These are phyloP conservation scores for Caerostris darwini DNA, from an alignment of 1,140 invertebrate genomes.

Conservation along the genomic window DNA sequence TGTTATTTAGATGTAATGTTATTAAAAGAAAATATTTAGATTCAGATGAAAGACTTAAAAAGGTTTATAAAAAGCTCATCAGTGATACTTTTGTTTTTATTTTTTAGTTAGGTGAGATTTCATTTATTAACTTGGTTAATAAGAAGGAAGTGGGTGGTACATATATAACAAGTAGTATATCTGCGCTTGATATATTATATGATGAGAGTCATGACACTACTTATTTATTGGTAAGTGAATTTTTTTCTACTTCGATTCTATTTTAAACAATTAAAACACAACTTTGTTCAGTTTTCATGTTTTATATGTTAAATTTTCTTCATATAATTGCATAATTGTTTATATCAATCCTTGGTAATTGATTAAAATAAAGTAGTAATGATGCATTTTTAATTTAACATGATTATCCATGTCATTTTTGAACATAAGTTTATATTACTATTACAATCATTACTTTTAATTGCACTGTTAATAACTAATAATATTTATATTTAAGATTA, in stretches of 20 bases:
- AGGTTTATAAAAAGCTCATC: not conserved
- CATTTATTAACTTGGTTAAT: constrained; percentile 87
- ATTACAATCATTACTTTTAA: not conserved
- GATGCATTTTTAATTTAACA: too few relatives aligned
- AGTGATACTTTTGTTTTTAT: not conserved
- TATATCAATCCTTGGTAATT: too few relatives aligned
- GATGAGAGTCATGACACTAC: constrained; percentile 87
- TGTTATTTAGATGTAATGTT: too few relatives aligned
- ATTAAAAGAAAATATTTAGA: too few relatives aligned
- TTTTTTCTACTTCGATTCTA: not conserved
- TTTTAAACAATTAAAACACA: too few relatives aligned
- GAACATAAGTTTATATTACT: not conserved
- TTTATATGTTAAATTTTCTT: too few relatives aligned
- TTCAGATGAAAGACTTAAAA: not conserved
- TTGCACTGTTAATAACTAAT: too few relatives aligned
- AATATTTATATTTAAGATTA: constrained; percentile 84
- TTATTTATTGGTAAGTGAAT: constrained; percentile 85
- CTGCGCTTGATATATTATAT: constrained; percentile 86
- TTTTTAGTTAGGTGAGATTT: constrained; percentile 85
- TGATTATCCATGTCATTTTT: not conserved
- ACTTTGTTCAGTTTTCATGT: too few relatives aligned
- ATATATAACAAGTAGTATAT: constrained; percentile 85
- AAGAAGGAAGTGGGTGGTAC: constrained; percentile 86
- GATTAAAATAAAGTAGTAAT: too few relatives aligned
- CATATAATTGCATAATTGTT: too few relatives aligned